phyloP scores from a whole-genome alignment of 1,140 invertebrate genomes.

The Cepaea nemoralis region DNA sequence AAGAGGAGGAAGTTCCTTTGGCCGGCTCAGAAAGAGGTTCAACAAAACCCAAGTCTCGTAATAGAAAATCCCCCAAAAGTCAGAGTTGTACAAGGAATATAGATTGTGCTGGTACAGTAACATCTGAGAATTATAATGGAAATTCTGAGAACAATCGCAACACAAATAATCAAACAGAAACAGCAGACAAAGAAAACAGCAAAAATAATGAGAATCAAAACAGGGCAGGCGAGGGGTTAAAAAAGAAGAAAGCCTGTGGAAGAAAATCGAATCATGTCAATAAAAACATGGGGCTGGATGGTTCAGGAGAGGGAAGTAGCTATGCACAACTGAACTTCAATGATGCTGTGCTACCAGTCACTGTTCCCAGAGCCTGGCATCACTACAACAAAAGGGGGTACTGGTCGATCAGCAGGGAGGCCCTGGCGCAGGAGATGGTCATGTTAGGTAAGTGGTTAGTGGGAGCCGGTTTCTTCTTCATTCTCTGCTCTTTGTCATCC shows the following conservation, averaged over 20 bases:
- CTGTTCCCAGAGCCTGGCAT: conserved; percentile 13
- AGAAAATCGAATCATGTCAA: background rate
- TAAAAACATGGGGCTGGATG: background rate
- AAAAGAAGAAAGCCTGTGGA: background rate
- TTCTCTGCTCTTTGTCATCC: background rate
- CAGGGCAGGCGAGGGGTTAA: background rate
- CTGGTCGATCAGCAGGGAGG: conserved; percentile 9
- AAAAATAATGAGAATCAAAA: background rate
- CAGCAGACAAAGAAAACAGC: background rate
- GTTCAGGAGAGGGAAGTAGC: background rate
- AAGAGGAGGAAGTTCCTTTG: background rate
- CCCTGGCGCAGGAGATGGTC: background rate
- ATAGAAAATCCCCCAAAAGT: background rate
- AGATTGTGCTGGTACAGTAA: background rate
- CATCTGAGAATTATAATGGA: no score
- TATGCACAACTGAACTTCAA: conserved; percentile 9
- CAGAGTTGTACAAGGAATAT: background rate
- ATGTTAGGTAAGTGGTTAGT: conserved; percentile 10
- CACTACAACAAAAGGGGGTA: conserved; percentile 9
- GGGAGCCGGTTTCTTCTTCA: background rate
- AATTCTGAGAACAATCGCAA: no score
- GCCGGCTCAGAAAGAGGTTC: background rate
- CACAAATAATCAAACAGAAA: no score
- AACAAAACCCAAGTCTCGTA: background rate
- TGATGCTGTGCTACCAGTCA: conserved; percentile 18